phyloP scores from a whole-genome alignment of 2,113 vertebrate species.

The Heloderma charlesbogerti region DNA sequence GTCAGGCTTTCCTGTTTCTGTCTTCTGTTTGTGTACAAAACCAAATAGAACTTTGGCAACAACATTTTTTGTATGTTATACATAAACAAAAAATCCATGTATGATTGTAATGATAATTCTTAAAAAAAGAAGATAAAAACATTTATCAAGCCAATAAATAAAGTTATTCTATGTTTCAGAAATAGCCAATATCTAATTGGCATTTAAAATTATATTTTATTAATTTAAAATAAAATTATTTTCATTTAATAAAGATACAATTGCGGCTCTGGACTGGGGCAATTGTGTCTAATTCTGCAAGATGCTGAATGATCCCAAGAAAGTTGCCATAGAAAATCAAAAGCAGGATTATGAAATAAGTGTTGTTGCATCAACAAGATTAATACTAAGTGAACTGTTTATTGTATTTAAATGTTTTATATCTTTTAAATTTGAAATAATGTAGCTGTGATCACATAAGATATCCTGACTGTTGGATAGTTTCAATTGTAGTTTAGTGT shows the following conservation, averaged over 20 bases:
- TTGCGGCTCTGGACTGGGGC: not conserved
- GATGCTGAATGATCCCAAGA: not conserved
- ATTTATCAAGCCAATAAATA: constrained; percentile 69
- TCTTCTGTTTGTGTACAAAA: constrained; percentile 75
- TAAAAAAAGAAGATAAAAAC: constrained; percentile 43
- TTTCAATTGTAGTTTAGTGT: not conserved
- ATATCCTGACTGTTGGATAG: not conserved
- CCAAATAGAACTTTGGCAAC: constrained; percentile 73
- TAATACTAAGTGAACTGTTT: not conserved
- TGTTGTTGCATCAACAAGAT: not conserved
- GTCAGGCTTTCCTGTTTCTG: constrained; percentile 80
- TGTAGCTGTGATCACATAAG: not conserved
- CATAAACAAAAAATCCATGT: constrained; percentile 61
- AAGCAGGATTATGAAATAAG: not conserved
- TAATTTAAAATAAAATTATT: no score
- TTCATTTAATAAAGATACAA: not conserved
- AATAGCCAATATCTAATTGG: constrained; percentile 42
- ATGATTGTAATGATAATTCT: constrained; percentile 65
- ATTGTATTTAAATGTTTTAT: not conserved
- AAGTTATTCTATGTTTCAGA: constrained; percentile 51
- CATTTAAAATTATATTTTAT: no score
- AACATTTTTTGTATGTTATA: constrained; percentile 68
- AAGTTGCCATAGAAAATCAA: not conserved
- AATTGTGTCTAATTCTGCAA: not conserved
- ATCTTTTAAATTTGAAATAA: not conserved